Evolutionary conservation across 2,888 invertebrate species (phyloP).

Genomic region (Bhutanitis thaidina): DNA sequence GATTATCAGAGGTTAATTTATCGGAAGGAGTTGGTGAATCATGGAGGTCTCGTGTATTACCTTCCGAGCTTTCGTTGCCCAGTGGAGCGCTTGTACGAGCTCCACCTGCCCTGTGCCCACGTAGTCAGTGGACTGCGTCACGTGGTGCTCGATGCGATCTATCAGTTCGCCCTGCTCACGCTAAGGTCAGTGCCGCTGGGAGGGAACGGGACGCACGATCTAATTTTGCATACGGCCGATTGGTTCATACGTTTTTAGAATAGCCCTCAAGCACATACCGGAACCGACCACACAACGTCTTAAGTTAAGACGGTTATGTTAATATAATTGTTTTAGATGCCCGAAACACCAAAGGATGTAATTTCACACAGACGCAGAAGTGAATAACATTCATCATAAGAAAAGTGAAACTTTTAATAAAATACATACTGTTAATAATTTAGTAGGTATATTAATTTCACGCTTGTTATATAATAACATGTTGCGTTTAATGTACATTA

Average conservation of each 20-base stretch:
- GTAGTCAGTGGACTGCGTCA: constrained; percentile 91
- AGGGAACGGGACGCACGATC: constrained; percentile 52
- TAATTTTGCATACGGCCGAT: constrained; percentile 51
- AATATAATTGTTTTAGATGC: constrained; percentile 35
- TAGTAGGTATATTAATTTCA: constrained; percentile 37
- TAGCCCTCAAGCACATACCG: constrained; percentile 46
- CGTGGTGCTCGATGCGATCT: constrained; percentile 96
- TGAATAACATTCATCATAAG: constrained; percentile 28
- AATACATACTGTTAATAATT: constrained; percentile 6
- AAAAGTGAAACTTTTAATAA: constrained; percentile 37
- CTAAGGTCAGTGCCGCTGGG: constrained; percentile 63
- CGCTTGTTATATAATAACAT: constrained; percentile 57
- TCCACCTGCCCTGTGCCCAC: constrained; percentile 89
- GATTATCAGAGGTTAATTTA: constrained; percentile 1
- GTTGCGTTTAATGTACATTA: constrained; percentile 27
- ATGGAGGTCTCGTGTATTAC: constrained; percentile 68
- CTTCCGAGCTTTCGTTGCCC: constrained; percentile 93
- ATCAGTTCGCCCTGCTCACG: constrained; percentile 93
- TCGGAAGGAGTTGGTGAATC: constrained; percentile 13
- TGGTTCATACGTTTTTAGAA: constrained; percentile 67
- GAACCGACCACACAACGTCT: constrained; percentile 47
- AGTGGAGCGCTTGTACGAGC: constrained; percentile 88
- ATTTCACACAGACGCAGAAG: constrained; percentile 35
- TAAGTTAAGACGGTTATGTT: constrained; percentile 53
- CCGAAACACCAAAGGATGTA: constrained; percentile 30